Percentiles rank a stretch among this genome's conserved stretches.
Conservation (phyloP, 2,888 invertebrate species). For the Eupithecia insigniata region DNA sequence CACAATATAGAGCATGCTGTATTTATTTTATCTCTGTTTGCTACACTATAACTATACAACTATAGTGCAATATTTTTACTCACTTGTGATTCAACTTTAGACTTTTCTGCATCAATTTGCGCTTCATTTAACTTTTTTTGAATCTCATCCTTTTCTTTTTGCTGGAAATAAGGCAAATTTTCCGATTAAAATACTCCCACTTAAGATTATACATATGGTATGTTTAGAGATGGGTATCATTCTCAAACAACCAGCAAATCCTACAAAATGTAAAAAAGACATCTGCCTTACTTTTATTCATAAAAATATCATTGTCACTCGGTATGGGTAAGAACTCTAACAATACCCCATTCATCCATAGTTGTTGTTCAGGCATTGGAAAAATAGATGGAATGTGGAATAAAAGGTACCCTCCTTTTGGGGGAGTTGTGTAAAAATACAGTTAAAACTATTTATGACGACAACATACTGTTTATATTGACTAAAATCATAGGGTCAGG, state of each 20-base stretch:
- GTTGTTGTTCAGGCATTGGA: neutral
- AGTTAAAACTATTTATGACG: too few species aligned
- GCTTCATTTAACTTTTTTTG: conserved; percentile 65
- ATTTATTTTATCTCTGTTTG: neutral
- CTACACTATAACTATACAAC: too few species aligned
- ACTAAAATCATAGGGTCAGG: too few species aligned
- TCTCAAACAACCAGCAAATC: too few species aligned
- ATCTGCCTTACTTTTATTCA: too few species aligned
- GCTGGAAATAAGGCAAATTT: conserved; percentile 50
- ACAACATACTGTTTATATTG: too few species aligned
- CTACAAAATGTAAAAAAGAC: too few species aligned
- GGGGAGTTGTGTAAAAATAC: too few species aligned
- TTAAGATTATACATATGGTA: neutral
- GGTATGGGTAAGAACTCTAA: too few species aligned
- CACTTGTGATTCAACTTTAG: conserved; percentile 66
- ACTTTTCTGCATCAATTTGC: conserved; percentile 63
- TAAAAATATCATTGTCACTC: too few species aligned
- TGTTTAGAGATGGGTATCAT: too few species aligned
- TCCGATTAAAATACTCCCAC: neutral
- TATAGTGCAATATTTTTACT: conserved; percentile 6
- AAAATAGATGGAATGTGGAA: neutral
- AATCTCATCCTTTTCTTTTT: conserved; percentile 68
- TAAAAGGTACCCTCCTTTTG: too few species aligned
- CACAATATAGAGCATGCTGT: neutral
- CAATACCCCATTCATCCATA: neutral